Percentiles rank a stretch among this genome's conserved stretches.
Evolutionary conservation across 2,113 vertebrate genomes (phyloP).

Genomic region (Epinephelus cyanopodus): DNA sequence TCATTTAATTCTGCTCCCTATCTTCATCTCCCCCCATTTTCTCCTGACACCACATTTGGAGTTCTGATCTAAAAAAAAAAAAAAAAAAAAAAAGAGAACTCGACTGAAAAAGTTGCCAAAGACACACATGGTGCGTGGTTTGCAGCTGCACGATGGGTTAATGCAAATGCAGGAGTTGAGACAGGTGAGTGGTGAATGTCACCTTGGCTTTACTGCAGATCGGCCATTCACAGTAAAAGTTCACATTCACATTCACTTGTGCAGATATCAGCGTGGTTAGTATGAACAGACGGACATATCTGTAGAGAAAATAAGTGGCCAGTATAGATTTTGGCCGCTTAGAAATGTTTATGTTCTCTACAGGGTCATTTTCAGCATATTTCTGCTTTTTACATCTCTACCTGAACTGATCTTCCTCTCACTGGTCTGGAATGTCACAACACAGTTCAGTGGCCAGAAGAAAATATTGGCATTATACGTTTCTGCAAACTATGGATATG

Average conservation of each 20-base stretch:
- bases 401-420: neutral
- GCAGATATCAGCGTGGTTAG: neutral
- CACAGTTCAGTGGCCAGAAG: neutral
- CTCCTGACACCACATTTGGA: constrained; percentile 58
- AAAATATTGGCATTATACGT: too few relatives aligned
- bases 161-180: constrained; percentile 36
- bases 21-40: constrained; percentile 54
- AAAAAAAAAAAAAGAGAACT: constrained; percentile 14
- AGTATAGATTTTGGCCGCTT: neutral
- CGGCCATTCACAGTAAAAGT: neutral
- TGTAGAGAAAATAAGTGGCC: neutral
- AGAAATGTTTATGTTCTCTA: too few relatives aligned
- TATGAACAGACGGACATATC: neutral
- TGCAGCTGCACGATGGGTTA: neutral
- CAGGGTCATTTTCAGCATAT: neutral
- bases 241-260: neutral
- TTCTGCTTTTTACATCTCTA: neutral
- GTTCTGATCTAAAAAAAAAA: constrained; percentile 26
- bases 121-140: constrained; percentile 9
- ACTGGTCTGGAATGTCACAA: neutral
- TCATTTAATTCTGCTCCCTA: constrained; percentile 74
- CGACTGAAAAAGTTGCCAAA: constrained; percentile 33
- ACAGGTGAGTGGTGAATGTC: constrained; percentile 35
- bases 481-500: too few relatives aligned
- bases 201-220: constrained; percentile 38